Evolutionary conservation across 2,113 vertebrate species (phyloP).

Genomic region (Rhegmatorhina hoffmannsi): DNA sequence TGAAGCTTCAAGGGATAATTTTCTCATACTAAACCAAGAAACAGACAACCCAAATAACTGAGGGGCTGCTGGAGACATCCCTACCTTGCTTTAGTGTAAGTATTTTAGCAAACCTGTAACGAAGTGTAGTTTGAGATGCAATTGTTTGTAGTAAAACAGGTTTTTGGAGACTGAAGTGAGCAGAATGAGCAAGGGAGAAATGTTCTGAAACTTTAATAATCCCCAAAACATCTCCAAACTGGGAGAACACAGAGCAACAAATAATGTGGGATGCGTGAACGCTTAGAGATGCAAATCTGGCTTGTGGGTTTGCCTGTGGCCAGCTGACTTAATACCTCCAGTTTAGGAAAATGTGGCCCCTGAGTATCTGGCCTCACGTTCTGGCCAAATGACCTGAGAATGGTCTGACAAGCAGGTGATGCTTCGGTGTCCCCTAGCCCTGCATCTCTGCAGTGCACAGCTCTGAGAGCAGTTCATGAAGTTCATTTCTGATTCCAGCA

Average conservation of each 20-base stretch:
- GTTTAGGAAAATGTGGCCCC: background rate
- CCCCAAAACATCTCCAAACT: background rate
- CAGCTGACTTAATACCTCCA: background rate
- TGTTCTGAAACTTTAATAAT: background rate
- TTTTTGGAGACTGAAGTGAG: background rate
- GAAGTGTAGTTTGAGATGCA: background rate
- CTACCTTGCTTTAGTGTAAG: background rate
- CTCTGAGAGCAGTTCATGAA: background rate
- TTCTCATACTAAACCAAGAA: background rate
- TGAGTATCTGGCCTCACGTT: accelerated
- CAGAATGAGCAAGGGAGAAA: background rate
- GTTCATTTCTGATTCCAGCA: background rate
- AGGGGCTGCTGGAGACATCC: background rate
- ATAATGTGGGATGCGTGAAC: background rate
- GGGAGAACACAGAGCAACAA: background rate
- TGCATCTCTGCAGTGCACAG: background rate
- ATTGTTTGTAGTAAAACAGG: background rate
- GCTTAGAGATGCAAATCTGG: background rate
- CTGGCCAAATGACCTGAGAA: background rate
- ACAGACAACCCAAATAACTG: background rate
- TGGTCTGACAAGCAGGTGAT: background rate
- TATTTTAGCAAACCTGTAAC: background rate
- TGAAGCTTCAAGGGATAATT: background rate
- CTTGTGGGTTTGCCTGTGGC: background rate
- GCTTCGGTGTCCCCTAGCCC: background rate